Conservation (phyloP, 2,888 invertebrate species). For the Lypha dubia region DNA sequence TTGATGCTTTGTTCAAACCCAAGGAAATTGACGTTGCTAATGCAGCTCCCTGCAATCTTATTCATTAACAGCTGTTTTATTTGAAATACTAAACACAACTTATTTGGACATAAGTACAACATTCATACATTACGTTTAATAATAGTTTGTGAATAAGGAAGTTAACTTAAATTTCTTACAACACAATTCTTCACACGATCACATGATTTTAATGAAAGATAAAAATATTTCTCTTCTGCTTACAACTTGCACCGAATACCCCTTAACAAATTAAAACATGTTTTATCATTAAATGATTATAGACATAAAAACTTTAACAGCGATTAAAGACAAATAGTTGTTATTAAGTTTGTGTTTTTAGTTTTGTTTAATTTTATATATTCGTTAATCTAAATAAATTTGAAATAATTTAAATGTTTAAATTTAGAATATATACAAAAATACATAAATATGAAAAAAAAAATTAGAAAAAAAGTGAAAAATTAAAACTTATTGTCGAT, state of each 20-base stretch:
- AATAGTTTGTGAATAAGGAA: no score
- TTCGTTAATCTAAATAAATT: not conserved
- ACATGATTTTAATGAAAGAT: not conserved
- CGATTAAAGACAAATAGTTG: constrained; percentile 39
- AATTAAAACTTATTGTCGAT: constrained; percentile 47
- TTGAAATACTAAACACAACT: no score
- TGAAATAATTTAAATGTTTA: not conserved
- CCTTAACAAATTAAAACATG: not conserved
- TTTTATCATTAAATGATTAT: not conserved
- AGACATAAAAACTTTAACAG: constrained; percentile 3
- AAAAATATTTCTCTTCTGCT: not conserved
- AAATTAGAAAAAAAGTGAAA: constrained; percentile 9
- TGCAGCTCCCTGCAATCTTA: no score
- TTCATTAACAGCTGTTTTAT: no score
- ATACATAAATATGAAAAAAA: constrained; percentile 14
- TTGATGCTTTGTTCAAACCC: no score
- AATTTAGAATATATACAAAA: constrained; percentile 11
- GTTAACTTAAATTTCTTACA: no score
- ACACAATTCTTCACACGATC: no score
- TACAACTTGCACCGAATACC: not conserved
- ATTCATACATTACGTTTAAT: no score
- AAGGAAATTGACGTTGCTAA: no score
- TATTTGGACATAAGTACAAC: no score
- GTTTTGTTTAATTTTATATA: constrained; percentile 23
- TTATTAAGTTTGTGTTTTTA: constrained; percentile 57